phyloP scores from a whole-genome alignment of 1,140 invertebrate species.

The Oedothorax gibbosus region DNA sequence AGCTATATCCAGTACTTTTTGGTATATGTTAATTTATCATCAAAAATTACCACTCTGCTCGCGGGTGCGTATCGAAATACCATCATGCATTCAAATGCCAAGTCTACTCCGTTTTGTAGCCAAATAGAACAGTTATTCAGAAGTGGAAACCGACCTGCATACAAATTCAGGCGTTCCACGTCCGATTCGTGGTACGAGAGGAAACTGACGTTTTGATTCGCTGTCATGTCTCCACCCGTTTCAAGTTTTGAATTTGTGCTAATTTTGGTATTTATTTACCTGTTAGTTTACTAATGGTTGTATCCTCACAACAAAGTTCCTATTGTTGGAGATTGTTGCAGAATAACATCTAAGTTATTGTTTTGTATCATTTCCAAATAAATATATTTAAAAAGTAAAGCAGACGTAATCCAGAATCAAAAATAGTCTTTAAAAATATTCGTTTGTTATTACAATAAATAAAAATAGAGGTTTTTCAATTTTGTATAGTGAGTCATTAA shows the following conservation, averaged over 20 bases:
- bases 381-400: not conserved
- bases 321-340: not conserved
- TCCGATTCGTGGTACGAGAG: slow-evolving; percentile 14
- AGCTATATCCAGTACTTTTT: too few relatives aligned
- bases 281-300: not conserved
- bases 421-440: not conserved
- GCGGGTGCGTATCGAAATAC: too few relatives aligned
- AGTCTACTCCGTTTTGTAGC: not conserved
- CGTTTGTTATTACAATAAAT: too few relatives aligned
- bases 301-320: not conserved
- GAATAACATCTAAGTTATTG: not conserved
- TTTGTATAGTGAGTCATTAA: too few relatives aligned
- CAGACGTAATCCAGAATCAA: not conserved
- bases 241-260: not conserved
- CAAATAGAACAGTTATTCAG: slow-evolving; percentile 27
- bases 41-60: too few relatives aligned
- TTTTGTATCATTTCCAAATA: not conserved
- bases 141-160: not conserved
- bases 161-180: slow-evolving; percentile 3
- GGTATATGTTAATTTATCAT: too few relatives aligned
- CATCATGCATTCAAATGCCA: too few relatives aligned
- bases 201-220: slow-evolving; percentile 8
- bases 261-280: not conserved
- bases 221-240: not conserved
- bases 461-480: too few relatives aligned